Conservation (phyloP, 1,140 invertebrate genomes). For the Macrobrachium rosenbergii region DNA sequence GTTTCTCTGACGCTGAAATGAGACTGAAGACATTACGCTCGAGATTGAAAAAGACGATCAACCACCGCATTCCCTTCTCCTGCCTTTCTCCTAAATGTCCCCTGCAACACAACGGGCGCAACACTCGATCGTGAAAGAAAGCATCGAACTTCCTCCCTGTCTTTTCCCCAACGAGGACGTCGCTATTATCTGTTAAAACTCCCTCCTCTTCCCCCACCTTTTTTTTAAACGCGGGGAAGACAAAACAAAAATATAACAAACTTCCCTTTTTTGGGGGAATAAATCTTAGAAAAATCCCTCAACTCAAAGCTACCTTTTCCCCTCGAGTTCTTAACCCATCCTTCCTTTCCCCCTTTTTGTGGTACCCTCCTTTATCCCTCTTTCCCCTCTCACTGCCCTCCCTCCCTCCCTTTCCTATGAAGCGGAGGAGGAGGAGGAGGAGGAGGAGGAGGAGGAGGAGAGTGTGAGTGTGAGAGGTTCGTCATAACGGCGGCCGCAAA, state of each 20-base stretch:
- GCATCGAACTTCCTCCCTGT: too few species aligned
- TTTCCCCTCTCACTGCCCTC: background rate
- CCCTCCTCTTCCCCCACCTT: background rate
- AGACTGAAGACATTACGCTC: too few species aligned
- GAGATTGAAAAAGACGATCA: too few species aligned
- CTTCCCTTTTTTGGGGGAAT: background rate
- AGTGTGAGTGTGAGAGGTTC: slow-evolving; percentile 10
- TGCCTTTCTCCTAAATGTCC: too few species aligned
- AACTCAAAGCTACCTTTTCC: background rate
- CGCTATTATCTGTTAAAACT: too few species aligned
- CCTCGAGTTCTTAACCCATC: background rate
- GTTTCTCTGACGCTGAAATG: too few species aligned
- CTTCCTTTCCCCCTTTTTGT: background rate
- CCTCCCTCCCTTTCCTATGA: background rate
- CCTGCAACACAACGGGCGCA: too few species aligned
- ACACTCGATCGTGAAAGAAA: too few species aligned
- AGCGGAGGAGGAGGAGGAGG: background rate
- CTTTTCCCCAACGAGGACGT: too few species aligned
- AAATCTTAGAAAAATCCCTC: background rate
- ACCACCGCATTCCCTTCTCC: too few species aligned
- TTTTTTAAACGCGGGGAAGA: background rate
- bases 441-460: too few species aligned
- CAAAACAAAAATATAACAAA: too few species aligned
- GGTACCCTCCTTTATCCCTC: background rate
- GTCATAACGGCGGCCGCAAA: slow-evolving; percentile 42